Evolutionary conservation across 2,797 vertebrate species (phyloP).

Genomic region (Steatocranus sp.): DNA sequence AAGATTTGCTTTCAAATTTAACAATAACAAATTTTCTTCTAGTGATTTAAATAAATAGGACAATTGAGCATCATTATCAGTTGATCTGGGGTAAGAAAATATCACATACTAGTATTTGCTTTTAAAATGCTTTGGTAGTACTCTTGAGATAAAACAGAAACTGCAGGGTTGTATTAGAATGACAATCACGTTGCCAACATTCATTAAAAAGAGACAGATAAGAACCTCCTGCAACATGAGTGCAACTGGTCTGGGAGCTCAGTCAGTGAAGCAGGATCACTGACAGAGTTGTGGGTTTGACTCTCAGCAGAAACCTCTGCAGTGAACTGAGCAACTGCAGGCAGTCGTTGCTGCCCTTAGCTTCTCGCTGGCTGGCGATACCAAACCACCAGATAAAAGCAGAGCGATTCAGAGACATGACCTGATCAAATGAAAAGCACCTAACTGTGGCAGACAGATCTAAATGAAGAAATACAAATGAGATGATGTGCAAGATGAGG

Average conservation of each 20-base stretch:
- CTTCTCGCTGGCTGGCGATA: background rate
- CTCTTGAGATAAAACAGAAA: background rate
- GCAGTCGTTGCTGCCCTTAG: background rate
- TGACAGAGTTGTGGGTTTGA: conserved; percentile 16
- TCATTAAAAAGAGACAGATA: conserved; percentile 17
- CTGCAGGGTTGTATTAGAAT: background rate
- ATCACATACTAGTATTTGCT: background rate
- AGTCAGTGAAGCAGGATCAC: background rate
- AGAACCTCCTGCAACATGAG: conserved; percentile 20
- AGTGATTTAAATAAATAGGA: background rate
- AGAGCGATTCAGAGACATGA: conserved; percentile 3
- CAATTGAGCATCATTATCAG: background rate
- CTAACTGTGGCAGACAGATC: conserved; percentile 1
- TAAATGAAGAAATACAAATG: conserved; percentile 18
- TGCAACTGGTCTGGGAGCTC: conserved; percentile 15
- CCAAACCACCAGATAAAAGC: background rate
- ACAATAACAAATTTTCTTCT: background rate
- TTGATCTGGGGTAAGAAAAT: background rate
- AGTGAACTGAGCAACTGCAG: background rate
- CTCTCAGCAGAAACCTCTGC: background rate
- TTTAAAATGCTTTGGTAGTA: background rate
- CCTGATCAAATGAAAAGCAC: conserved; percentile 26
- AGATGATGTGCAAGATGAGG: background rate
- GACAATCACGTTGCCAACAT: background rate
- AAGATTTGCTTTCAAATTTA: background rate